These are phyloP conservation scores for Microplitis deprimator DNA, from an alignment of 2,888 invertebrate species.

Conservation along the genomic window DNA sequence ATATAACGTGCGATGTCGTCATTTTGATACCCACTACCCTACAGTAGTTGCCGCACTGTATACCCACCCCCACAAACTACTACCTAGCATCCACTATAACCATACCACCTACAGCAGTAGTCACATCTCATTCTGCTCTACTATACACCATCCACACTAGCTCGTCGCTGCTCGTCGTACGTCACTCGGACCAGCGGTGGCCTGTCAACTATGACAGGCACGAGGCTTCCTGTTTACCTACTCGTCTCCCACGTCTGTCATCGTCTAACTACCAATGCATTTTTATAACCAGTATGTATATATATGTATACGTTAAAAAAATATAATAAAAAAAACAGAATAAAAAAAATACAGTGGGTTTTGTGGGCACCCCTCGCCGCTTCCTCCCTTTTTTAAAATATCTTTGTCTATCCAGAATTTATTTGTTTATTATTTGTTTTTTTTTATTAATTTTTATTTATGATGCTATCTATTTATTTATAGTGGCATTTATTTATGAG, in stretches of 20 bases:
- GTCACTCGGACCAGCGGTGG: not conserved
- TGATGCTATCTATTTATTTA: not conserved
- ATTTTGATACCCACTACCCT: constrained; percentile 10
- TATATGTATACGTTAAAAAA: not conserved
- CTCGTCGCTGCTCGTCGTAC: constrained; percentile 12
- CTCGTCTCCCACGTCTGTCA: not conserved
- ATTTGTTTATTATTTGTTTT: not conserved
- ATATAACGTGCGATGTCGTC: not conserved
- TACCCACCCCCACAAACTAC: not conserved
- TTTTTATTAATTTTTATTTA: not conserved
- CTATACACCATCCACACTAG: not conserved
- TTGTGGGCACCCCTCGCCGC: not conserved
- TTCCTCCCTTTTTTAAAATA: not conserved
- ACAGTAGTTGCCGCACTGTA: not conserved
- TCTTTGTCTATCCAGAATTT: not conserved
- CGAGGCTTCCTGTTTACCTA: constrained; percentile 16
- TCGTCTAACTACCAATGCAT: constrained; percentile 6
- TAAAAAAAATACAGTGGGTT: not conserved
- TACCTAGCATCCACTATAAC: not conserved
- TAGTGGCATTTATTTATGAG: not conserved
- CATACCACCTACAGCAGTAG: not conserved
- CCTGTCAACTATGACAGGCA: constrained; percentile 22
- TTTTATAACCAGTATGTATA: not conserved
- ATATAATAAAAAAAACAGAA: not conserved
- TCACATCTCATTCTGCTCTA: not conserved